phyloP scores from a whole-genome alignment of 2,888 invertebrate species.

The Leucozona laternaria region DNA sequence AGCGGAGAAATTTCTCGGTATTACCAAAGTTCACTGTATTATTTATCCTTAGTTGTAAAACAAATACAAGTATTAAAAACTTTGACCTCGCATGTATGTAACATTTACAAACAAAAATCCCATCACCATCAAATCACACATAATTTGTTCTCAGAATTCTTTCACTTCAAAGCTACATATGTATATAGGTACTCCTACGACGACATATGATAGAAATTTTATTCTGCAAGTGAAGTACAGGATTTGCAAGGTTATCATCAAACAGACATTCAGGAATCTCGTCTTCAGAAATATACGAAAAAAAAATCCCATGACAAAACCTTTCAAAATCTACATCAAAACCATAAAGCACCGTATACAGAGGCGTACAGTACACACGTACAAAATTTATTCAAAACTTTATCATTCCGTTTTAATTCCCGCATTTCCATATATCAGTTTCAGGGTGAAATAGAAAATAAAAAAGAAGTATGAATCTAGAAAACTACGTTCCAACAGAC shows the following conservation, averaged over 20 bases:
- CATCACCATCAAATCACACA: too few species aligned
- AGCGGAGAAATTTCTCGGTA: too few species aligned
- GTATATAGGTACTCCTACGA: background rate
- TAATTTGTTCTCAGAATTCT: background rate
- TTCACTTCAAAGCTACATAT: background rate
- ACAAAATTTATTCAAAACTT: slow-evolving; percentile 58
- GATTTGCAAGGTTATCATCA: slow-evolving; percentile 10
- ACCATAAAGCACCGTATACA: slow-evolving; percentile 7
- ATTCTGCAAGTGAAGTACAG: background rate
- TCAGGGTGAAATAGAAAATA: slow-evolving; percentile 4
- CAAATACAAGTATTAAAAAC: too few species aligned
- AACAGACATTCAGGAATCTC: slow-evolving; percentile 6
- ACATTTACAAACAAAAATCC: too few species aligned
- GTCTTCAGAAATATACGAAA: background rate
- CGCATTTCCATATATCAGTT: slow-evolving; percentile 12
- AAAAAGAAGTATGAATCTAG: background rate
- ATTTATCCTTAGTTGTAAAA: too few species aligned
- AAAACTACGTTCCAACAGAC: background rate
- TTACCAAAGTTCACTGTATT: too few species aligned
- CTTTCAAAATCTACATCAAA: slow-evolving; percentile 14
- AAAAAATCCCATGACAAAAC: slow-evolving; percentile 1
- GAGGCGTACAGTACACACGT: background rate
- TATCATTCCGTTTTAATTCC: slow-evolving; percentile 31
- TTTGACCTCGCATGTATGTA: too few species aligned
- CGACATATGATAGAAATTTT: background rate